Conservation (phyloP, 2,113 vertebrate species). For the Heliornis fulica region DNA sequence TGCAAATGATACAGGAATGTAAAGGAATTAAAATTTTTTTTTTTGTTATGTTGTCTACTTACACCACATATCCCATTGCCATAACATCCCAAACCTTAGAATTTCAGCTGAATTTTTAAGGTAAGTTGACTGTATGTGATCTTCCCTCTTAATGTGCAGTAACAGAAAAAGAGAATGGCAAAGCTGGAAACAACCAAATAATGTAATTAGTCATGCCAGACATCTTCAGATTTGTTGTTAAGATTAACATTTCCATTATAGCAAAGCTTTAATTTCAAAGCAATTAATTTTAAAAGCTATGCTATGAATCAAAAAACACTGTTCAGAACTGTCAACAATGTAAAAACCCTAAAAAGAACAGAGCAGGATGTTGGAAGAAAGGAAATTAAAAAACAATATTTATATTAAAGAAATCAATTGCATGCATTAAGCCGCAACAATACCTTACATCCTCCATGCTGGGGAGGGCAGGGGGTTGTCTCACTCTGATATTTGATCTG, state of each 20-base stretch:
- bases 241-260: background rate
- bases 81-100: background rate
- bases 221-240: background rate
- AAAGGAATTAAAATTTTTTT: background rate
- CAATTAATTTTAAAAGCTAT: background rate
- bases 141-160: background rate
- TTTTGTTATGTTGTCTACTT: background rate
- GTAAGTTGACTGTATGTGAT: background rate
- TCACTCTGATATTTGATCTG: background rate
- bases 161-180: background rate
- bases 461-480: no score
- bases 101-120: background rate
- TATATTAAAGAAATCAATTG: background rate
- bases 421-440: background rate
- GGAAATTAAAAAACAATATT: fast-evolving
- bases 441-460: background rate
- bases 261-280: background rate
- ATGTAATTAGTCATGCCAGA: background rate
- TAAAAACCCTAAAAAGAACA: background rate
- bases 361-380: background rate
- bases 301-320: background rate
- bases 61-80: background rate
- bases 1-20: background rate
- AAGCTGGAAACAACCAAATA: background rate
- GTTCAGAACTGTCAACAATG: background rate